Evolutionary conservation across 2,888 invertebrate species (phyloP).

Genomic region (Hypomecis punctinalis): DNA sequence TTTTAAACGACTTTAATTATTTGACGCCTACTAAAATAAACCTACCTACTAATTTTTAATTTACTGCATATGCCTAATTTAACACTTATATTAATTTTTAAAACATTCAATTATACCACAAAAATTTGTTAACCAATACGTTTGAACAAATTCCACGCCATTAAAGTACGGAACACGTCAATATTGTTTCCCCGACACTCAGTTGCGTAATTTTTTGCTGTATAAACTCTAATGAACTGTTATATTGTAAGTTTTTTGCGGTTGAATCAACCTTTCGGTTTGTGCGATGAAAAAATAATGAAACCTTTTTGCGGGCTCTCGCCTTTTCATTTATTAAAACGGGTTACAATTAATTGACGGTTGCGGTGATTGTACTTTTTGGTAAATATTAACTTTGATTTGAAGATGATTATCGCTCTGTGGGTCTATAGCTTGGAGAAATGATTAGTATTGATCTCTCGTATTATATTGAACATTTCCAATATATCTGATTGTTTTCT

Average conservation of each 20-base stretch:
- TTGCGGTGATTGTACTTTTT: slow-evolving; percentile 24
- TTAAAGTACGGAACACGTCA: slow-evolving; percentile 1
- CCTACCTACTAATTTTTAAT: too few species aligned
- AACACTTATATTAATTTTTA: too few species aligned
- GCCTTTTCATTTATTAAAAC: slow-evolving; percentile 35
- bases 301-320: slow-evolving; percentile 33
- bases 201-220: slow-evolving; percentile 6
- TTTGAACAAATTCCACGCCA: not conserved
- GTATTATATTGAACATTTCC: too few species aligned
- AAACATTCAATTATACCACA: not conserved
- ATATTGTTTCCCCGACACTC: not conserved
- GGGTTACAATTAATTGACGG: slow-evolving; percentile 30
- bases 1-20: too few species aligned
- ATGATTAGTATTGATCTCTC: too few species aligned
- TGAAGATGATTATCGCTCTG: slow-evolving; percentile 5
- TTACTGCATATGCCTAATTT: too few species aligned
- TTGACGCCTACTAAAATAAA: too few species aligned
- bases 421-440: too few species aligned
- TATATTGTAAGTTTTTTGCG: slow-evolving; percentile 47
- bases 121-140: too few species aligned
- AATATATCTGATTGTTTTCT: too few species aligned
- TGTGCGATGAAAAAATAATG: slow-evolving; percentile 39
- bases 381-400: slow-evolving; percentile 22
- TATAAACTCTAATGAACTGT: slow-evolving; percentile 53
- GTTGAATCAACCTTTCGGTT: slow-evolving; percentile 38